These are phyloP conservation scores for Muscicapa comitata DNA, from an alignment of 2,797 vertebrate species.

Conservation along the genomic window DNA sequence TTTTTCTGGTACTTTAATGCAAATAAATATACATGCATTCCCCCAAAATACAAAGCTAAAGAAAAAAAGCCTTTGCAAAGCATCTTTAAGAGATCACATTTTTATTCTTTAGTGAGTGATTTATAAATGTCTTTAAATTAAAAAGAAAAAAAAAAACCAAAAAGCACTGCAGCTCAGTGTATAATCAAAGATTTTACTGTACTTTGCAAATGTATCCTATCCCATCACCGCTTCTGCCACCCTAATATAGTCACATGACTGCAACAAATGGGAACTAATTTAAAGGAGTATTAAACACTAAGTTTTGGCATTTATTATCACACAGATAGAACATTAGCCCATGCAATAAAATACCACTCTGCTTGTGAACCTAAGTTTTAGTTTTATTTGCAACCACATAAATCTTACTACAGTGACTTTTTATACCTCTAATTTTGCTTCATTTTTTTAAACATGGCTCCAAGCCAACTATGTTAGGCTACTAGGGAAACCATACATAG, in stretches of 20 bases:
- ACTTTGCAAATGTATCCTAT: background rate
- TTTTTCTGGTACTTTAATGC: background rate
- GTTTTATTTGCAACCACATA: background rate
- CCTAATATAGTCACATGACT: background rate
- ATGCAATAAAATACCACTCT: background rate
- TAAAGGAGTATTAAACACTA: background rate
- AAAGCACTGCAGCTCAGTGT: background rate
- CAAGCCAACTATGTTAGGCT: background rate
- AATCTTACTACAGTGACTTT: background rate
- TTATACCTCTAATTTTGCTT: background rate
- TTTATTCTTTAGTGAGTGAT: background rate
- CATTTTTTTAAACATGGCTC: background rate
- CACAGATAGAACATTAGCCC: background rate
- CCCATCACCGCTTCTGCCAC: background rate
- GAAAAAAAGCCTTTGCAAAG: background rate
- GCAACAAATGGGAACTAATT: background rate
- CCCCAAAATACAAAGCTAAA: background rate
- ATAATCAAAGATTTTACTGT: background rate
- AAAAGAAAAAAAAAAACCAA: background rate
- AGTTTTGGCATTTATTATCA: background rate
- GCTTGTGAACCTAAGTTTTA: background rate
- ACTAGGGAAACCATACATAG: background rate
- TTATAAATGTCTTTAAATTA: background rate
- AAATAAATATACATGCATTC: background rate
- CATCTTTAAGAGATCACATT: background rate